Evolutionary conservation across 1,140 invertebrate species (phyloP).

Genomic region (Caenorhabditis brenneri): DNA sequence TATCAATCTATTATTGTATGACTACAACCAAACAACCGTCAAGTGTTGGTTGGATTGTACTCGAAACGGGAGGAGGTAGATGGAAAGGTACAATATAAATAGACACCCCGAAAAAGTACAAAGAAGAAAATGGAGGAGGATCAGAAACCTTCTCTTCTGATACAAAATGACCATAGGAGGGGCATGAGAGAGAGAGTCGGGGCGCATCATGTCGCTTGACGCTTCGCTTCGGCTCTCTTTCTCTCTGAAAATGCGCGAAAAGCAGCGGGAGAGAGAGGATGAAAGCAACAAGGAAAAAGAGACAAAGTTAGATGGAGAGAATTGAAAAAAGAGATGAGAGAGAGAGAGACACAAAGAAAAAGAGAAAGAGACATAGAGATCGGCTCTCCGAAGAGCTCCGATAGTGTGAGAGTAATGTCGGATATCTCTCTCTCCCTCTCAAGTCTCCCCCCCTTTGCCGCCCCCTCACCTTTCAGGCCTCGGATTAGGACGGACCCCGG

Average conservation of each 20-base stretch:
- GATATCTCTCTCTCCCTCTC: background rate
- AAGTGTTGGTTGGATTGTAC: no score
- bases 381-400: background rate
- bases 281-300: background rate
- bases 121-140: background rate
- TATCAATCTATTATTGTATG: no score
- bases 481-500: background rate
- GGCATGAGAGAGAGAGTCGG: background rate
- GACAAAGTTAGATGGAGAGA: background rate
- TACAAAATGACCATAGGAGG: background rate
- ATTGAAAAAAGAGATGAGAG: background rate
- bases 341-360: background rate
- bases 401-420: slow-evolving; percentile 29
- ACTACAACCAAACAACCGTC: no score
- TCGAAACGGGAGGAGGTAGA: background rate
- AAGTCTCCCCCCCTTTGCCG: background rate
- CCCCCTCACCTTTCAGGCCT: slow-evolving; percentile 32
- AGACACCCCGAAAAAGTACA: background rate
- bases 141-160: background rate
- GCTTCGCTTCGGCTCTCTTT: background rate
- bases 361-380: background rate
- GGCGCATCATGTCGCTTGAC: background rate
- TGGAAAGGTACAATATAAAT: background rate
- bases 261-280: background rate
- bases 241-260: slow-evolving; percentile 31